Base-by-base conservation (phyloP, 1,140 invertebrate genomes). In the Cepaea nemoralis region DNA sequence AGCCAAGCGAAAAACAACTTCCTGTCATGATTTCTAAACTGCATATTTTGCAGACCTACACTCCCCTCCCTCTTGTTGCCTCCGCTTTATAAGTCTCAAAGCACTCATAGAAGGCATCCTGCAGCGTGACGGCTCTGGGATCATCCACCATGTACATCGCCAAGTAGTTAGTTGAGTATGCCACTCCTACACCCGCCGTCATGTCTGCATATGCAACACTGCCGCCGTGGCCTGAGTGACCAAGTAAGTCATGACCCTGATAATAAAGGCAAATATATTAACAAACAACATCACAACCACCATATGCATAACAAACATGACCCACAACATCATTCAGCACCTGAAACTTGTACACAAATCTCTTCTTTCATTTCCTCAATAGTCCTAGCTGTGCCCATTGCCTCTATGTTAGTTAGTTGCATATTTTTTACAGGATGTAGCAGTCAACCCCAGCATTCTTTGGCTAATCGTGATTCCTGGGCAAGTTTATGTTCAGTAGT, bases 171-270 rank as follows among this genome's bases (percentile, higher is more conserved):
- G 86, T 86, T 22, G 83, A 35, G 33, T 86, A 86, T 8, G 80
- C 82, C 27, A 86, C 71, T 8, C 86, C 84, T 37, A 86, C 39
- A 0, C 77, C 45, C 14, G 83, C 78, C 12, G 66, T 48, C 1
- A 74, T n/a, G 74, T 86, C 86, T 5, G 86, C 82, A 69, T 71
- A 81, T 6, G 82, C 77, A 55, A 81, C 70, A n/a, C 84, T 84
- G 78, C 86, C 86, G n/a, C 86, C 86, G 63, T 81, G 82, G 0
- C 86, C 86, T 1, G 80, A 39, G 31, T 85, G 84, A 24, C 86
- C 86, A 74, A 84, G 71, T n/a, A 80, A 33, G 6, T n/a, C 2
- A 12, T 77, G 31, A 40, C 82, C 82, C 84, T 85, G 73, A 12
- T 80, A 85, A 45, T 31, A 59, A 80, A 31, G 63, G 42, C 16